A percentile compares a stretch with the other conserved stretches of the same genome.
phyloP scores from a whole-genome alignment of 2,888 invertebrate genomes.

The Drosophila longiperda region DNA sequence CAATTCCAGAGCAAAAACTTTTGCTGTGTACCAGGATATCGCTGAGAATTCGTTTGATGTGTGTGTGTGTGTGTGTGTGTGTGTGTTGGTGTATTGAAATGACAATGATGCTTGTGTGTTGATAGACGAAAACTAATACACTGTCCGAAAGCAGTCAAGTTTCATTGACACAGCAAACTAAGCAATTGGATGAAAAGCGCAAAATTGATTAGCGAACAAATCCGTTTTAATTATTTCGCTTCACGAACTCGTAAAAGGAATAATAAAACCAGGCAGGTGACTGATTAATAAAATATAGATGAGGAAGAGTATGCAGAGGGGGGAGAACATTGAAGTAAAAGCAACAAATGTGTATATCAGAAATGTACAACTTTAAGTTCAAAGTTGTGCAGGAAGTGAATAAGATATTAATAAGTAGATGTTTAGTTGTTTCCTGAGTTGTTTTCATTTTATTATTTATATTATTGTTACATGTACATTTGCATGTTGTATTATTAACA shows the following conservation, averaged over 20 bases:
- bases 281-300: conserved; percentile 33
- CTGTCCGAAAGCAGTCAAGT: conserved; percentile 33
- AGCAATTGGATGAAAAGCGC: neutral
- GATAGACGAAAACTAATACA: conserved; percentile 59
- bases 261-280: conserved; percentile 12
- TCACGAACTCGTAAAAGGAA: conserved; percentile 19
- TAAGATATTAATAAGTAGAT: neutral
- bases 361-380: neutral
- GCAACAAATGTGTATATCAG: neutral
- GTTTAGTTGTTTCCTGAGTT: neutral
- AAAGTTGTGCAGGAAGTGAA: neutral
- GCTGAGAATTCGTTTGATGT: conserved; percentile 22
- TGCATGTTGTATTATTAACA: neutral
- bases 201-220: neutral
- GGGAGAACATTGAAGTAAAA: neutral
- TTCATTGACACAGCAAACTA: neutral
- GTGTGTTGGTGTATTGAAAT: conserved; percentile 65
- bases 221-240: conserved; percentile 45
- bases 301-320: neutral
- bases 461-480: neutral
- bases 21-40: conserved; percentile 11
- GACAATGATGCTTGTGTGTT: conserved; percentile 60
- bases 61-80: conserved; percentile 5
- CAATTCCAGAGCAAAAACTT: conserved; percentile 33
- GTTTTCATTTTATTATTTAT: neutral